Base-by-base conservation (phyloP, 92 coral and sea anemone species). In the Epizoanthus fatuus region DNA sequence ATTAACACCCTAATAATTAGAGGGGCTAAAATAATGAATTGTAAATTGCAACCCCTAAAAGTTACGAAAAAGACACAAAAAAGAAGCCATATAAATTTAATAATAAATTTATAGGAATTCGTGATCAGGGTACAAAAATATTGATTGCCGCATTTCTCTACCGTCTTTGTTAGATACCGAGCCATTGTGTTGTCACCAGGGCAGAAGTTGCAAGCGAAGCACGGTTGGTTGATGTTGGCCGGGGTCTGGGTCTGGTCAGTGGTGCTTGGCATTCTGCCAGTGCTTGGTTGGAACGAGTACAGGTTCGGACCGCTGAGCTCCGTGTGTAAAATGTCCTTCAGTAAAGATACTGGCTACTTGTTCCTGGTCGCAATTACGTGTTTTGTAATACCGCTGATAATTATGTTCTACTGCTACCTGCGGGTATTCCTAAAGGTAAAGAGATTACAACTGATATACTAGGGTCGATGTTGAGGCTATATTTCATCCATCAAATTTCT, bases 161-260 rank as follows among this genome's bases (percentile, higher is more conserved):
- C 37, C 58, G 7, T 25, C 32, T 65, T 35, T 15, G 19, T 40
- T 75, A 97, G 99, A 75, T 97, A 97, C 70, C 93, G 95, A 5
- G 99, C 99, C 57, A 97, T 97, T 76, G 99, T 95, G 32, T 95
- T 95, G 22, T 82, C 93, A 20, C 98, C 98, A 56, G 99, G 99
- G 8, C 81, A 66, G 29, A 95, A 94, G 68, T 54, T 97, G 9
- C 95, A 79, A 63, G 75, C 49, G 39, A 89, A 84, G 39, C 96
- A 97, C 47, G 97, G 97, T 81, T 87, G 96, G 79, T 81, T 63
- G 40, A 87, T 97, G 32, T 90, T 97, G 75, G 81, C 88, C 49
- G 92, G 67, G n/a, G 86, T 90, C 69, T 97, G 99, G 99, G 42
- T 90, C 39, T 84, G 90, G 92, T 93, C 98, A 47, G 63, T 86